Evolutionary conservation across 2,888 invertebrate species (phyloP).

Genomic region (Melitaea athalia): DNA sequence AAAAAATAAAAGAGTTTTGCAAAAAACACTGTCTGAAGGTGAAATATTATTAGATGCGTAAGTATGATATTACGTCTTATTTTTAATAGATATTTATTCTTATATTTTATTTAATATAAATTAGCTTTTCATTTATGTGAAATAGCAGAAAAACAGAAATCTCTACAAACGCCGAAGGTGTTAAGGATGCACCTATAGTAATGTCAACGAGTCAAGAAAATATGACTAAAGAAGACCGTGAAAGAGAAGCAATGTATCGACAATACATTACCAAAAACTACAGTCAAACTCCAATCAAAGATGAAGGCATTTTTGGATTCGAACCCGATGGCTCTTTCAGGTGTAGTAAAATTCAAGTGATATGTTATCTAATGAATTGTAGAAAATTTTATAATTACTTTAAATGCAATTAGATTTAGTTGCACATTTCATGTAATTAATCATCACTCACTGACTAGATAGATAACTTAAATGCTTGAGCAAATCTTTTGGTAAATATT

Average conservation of each 20-base stretch:
- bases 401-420: slow-evolving; percentile 28
- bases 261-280: slow-evolving; percentile 77
- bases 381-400: slow-evolving; percentile 9
- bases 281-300: slow-evolving; percentile 82
- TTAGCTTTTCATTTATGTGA: not conserved
- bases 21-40: slow-evolving; percentile 91
- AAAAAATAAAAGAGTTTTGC: slow-evolving; percentile 81
- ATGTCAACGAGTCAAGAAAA: slow-evolving; percentile 85
- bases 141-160: slow-evolving; percentile 75
- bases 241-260: slow-evolving; percentile 70
- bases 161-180: slow-evolving; percentile 71
- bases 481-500: slow-evolving; percentile 10
- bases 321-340: slow-evolving; percentile 79
- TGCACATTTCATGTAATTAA: slow-evolving; percentile 38
- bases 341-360: slow-evolving; percentile 50
- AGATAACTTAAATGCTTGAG: slow-evolving; percentile 31
- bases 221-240: slow-evolving; percentile 77
- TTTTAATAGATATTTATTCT: not conserved
- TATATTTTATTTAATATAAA: not conserved
- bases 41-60: slow-evolving; percentile 86
- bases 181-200: slow-evolving; percentile 75
- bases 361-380: not conserved
- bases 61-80: slow-evolving; percentile 45
- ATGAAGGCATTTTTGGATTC: slow-evolving; percentile 82
- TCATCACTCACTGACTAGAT: slow-evolving; percentile 33